Evolutionary conservation across 2,888 invertebrate species (phyloP).

Genomic region (Drosophila putrida): DNA sequence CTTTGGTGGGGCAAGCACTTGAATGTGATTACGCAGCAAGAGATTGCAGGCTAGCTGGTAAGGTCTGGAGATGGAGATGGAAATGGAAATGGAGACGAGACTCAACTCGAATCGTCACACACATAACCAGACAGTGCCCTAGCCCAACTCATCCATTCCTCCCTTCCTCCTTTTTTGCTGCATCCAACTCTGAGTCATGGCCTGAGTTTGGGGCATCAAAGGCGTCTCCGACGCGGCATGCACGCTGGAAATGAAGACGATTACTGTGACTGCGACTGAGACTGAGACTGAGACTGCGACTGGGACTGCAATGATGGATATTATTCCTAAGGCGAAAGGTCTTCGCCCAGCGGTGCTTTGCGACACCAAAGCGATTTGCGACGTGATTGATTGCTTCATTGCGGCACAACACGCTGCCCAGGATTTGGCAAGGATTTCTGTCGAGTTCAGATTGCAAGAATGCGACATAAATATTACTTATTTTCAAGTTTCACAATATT

Average conservation of each 20-base stretch:
- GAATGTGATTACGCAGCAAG: slow-evolving; percentile 81
- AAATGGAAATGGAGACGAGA: slow-evolving; percentile 46
- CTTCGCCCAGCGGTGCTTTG: slow-evolving; percentile 82
- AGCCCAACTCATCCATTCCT: slow-evolving; percentile 7
- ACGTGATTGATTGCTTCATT: slow-evolving; percentile 80
- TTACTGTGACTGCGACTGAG: slow-evolving; percentile 56
- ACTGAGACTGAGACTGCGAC: slow-evolving; percentile 32
- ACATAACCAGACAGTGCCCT: slow-evolving; percentile 47
- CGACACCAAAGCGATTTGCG: slow-evolving; percentile 81
- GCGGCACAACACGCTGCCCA: slow-evolving; percentile 67
- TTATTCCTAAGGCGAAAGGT: slow-evolving; percentile 82
- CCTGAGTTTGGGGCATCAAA: slow-evolving; percentile 67
- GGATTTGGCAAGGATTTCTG: slow-evolving; percentile 72
- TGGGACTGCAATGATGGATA: slow-evolving; percentile 78
- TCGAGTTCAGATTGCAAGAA: slow-evolving; percentile 18
- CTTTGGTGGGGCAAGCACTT: slow-evolving; percentile 66
- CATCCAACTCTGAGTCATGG: slow-evolving; percentile 73
- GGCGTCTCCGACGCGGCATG: slow-evolving; percentile 80
- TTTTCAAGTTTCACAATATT: slow-evolving; percentile 16
- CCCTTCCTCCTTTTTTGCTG: slow-evolving; percentile 14
- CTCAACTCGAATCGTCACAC: slow-evolving; percentile 50
- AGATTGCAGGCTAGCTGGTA: slow-evolving; percentile 70
- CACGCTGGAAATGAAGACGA: slow-evolving; percentile 78
- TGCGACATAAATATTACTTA: slow-evolving; percentile 64
- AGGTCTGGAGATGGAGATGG: slow-evolving; percentile 34